phyloP scores from a whole-genome alignment of 1,140 invertebrate species.

The Tenebrio molitor region DNA sequence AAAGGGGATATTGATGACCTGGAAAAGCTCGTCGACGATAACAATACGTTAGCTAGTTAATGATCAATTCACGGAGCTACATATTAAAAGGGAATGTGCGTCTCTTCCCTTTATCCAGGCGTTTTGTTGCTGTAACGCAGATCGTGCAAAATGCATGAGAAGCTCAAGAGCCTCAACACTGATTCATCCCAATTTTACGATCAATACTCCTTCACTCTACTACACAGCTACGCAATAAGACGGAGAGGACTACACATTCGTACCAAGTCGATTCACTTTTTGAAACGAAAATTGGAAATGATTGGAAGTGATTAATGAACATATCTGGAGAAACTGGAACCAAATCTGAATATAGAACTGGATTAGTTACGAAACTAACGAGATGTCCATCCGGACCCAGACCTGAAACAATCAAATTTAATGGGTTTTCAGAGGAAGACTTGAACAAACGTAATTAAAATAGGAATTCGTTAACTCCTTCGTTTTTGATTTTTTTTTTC shows the following conservation, averaged over 20 bases:
- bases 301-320: no score
- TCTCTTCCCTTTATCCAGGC: neutral
- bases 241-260: neutral
- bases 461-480: no score
- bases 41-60: neutral
- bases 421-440: no score
- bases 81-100: slow-evolving; percentile 1
- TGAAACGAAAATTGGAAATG: neutral
- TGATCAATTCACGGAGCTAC: neutral
- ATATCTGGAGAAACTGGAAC: no score
- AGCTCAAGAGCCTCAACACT: slow-evolving; percentile 13
- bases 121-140: neutral
- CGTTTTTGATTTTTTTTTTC: no score
- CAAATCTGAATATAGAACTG: no score
- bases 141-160: slow-evolving; percentile 1
- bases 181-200: slow-evolving; percentile 36
- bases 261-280: no score
- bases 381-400: no score
- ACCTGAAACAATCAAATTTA: no score
- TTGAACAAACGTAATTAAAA: no score
- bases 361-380: no score
- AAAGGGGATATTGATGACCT: neutral
- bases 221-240: slow-evolving; percentile 22
- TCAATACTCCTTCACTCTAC: slow-evolving; percentile 28
- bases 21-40: neutral